Evolutionary conservation across 2,888 invertebrate genomes (phyloP), one percentile per base, ranked within the genome.

Genomic region (Ochropleura leucogaster): DNA sequence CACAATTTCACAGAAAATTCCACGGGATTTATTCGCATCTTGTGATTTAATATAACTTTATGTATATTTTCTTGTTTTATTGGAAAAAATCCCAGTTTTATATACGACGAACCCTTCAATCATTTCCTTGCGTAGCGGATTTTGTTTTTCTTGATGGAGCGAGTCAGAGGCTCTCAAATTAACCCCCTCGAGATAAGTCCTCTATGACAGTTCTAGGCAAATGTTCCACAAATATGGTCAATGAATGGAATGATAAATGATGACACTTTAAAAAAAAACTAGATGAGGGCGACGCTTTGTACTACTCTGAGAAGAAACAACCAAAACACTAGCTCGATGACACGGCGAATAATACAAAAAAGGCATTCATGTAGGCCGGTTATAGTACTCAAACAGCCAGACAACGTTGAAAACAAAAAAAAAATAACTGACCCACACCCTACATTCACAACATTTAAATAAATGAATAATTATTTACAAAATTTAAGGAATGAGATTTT

Each of bases 1-100:
- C 84, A 85, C 84, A 83, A 83, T 83, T 87, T 83, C 80, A 85
- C 84, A 85, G 76, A 87, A 72, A 82, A 75, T 75, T 77, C 85
- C 72, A 44, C 20, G 55, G 83, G 86, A 74, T 85, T 85, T 73
- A 51, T 69, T 68, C 66, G 42, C 65, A 59, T 72, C 74, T 77
- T 74, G 68, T 64, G 69, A 70, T 87, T 70, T 70, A 69, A 62
- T 79, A 74, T 68, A 60, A 63, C 53, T 68, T 42, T 79, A 72
- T 74, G 67, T 84, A 80, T 70, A 67, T 76, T 72, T 83, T 76
- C 72, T 78, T 73, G 72, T 80, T 78, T 77, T 82, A 80, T 87
- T 80, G 20, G 65, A 64, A 64, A 64, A 85, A 79, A 85, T 80
- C 87, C 75, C 46, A 42, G 73, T 75, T 75, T 80, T 77, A 67